Conservation (phyloP, 2,888 invertebrate species). For the Anarsia innoxiella region DNA sequence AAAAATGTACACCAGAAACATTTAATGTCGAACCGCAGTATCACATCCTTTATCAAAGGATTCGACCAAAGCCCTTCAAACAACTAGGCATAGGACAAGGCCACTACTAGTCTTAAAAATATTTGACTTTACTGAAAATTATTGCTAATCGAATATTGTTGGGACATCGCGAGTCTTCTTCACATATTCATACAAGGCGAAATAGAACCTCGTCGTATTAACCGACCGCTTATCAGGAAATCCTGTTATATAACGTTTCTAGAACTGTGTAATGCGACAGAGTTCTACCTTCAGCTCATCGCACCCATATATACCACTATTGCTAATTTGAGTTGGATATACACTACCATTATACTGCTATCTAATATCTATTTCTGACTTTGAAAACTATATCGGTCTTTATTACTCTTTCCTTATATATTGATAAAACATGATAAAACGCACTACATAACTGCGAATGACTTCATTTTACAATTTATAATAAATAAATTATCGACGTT, state of each 20-base stretch:
- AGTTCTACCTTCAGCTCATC: background rate
- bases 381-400: slow-evolving; percentile 5
- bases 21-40: too few species aligned
- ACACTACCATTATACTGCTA: slow-evolving; percentile 9
- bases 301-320: background rate
- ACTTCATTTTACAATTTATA: too few species aligned
- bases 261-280: too few species aligned
- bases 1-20: too few species aligned
- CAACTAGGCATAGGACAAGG: slow-evolving; percentile 17
- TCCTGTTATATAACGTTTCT: too few species aligned
- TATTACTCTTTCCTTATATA: background rate
- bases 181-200: background rate
- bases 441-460: too few species aligned
- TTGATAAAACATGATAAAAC: too few species aligned
- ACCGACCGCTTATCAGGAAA: too few species aligned
- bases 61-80: slow-evolving; percentile 13
- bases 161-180: slow-evolving; percentile 6
- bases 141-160: slow-evolving; percentile 20
- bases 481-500: too few species aligned
- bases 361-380: slow-evolving; percentile 1
- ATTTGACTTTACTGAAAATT: slow-evolving; percentile 20
- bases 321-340: slow-evolving; percentile 1
- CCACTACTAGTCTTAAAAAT: slow-evolving; percentile 21
- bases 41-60: too few species aligned
- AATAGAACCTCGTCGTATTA: background rate